Conservation (phyloP, 2,888 invertebrate genomes). For the Drosophila kambysellisi region DNA sequence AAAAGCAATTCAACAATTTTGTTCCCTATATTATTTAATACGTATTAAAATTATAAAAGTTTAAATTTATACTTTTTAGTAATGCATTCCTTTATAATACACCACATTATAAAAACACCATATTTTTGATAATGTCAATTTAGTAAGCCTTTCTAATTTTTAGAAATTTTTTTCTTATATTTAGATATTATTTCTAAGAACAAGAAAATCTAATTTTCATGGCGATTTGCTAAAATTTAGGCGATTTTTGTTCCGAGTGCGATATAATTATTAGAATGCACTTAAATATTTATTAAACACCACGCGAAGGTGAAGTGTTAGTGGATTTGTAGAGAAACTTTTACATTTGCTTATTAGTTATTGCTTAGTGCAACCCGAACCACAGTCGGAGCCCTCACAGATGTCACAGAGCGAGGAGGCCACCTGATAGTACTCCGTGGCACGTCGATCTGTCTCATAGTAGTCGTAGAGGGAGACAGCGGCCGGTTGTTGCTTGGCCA, state of each 20-base stretch:
- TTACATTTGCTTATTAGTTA: conserved; percentile 37
- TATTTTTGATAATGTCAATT: no score
- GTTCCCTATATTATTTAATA: no score
- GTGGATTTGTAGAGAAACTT: background rate
- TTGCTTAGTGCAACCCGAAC: conserved; percentile 73
- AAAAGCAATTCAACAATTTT: no score
- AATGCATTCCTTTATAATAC: no score
- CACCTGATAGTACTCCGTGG: conserved; percentile 79
- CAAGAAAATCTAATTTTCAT: no score
- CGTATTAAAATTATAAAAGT: no score
- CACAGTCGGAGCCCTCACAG: conserved; percentile 89
- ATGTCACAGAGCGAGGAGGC: conserved; percentile 92
- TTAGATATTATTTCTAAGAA: no score
- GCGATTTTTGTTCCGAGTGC: background rate
- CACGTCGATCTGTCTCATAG: conserved; percentile 90
- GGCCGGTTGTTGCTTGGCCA: conserved; percentile 94
- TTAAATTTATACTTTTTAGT: no score
- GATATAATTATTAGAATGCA: conserved; percentile 11
- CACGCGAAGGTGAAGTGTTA: background rate
- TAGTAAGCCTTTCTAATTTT: no score
- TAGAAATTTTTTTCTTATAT: no score
- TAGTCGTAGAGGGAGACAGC: conserved; percentile 95
- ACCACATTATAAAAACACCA: no score
- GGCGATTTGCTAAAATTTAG: no score
- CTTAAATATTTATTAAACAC: conserved; percentile 25